A percentile compares a stretch with the other conserved stretches of the same genome.
Conservation (phyloP, 2,113 vertebrate species). For the Zosterops pallidus region DNA sequence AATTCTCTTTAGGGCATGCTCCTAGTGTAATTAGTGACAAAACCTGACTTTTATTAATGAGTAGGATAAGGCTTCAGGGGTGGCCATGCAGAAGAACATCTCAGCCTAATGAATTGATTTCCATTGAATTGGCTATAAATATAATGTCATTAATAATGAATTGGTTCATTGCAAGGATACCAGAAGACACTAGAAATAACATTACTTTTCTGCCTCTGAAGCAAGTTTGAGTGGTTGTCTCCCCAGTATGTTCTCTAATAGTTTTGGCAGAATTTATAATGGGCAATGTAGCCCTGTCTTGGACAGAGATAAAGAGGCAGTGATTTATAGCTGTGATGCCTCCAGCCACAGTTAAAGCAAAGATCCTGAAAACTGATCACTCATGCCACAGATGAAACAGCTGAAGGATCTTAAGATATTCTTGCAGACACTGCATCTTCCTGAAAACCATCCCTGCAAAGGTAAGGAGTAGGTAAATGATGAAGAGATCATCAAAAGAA, state of each 20-base stretch:
- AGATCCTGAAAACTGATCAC: background rate
- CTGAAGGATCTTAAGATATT: background rate
- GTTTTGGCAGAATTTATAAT: background rate
- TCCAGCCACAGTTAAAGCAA: background rate
- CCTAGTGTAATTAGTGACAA: conserved; percentile 37
- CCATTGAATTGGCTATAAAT: conserved; percentile 41
- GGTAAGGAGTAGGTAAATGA: background rate
- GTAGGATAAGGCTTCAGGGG: background rate
- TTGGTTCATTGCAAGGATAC: background rate
- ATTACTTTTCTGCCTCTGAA: background rate
- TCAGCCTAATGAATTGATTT: conserved; percentile 48
- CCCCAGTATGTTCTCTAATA: background rate
- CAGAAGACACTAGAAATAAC: background rate
- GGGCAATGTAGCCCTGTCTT: background rate
- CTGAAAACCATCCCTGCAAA: background rate
- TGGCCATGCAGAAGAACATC: background rate
- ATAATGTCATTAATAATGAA: conserved; percentile 29
- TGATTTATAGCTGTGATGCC: background rate
- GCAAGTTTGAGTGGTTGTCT: background rate
- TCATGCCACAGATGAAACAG: background rate
- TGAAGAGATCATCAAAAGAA: background rate
- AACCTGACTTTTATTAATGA: conserved; percentile 38
- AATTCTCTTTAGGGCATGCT: background rate
- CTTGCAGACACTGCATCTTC: background rate
- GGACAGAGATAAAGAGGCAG: background rate